phyloP scores from a whole-genome alignment of 2,797 vertebrate species.

The Potorous gilbertii region DNA sequence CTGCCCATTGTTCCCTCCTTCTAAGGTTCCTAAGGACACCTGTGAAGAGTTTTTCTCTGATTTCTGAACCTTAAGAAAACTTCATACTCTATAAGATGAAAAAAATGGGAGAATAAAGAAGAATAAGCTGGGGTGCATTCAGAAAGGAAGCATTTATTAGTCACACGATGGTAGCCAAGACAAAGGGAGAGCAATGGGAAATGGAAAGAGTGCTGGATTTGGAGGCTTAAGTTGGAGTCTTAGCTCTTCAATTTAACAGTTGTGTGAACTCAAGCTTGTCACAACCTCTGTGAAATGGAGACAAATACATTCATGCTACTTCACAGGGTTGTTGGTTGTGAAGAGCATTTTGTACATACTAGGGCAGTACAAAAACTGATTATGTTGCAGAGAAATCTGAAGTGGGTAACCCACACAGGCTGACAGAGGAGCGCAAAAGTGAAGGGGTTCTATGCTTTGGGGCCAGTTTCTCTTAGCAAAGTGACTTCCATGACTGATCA shows the following conservation, averaged over 20 bases:
- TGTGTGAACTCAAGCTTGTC: not conserved
- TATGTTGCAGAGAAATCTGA: not conserved
- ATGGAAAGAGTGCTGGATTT: not conserved
- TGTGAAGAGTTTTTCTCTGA: slow-evolving; percentile 20
- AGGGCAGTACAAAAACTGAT: not conserved
- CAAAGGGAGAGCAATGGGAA: not conserved
- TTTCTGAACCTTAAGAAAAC: slow-evolving; percentile 43
- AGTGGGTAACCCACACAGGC: not conserved
- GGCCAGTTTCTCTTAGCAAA: not conserved
- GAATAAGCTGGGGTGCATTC: not conserved
- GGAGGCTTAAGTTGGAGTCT: not conserved
- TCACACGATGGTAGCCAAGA: not conserved
- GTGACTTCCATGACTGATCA: not conserved
- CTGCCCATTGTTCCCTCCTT: not conserved
- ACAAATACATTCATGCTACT: not conserved
- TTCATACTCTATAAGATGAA: not conserved
- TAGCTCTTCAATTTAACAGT: not conserved
- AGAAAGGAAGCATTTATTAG: slow-evolving; percentile 32
- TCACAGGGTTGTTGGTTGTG: not conserved
- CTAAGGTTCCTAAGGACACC: not conserved
- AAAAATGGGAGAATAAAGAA: not conserved
- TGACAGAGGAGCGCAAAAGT: not conserved
- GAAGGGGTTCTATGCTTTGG: not conserved
- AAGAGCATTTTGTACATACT: not conserved
- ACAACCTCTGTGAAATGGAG: not conserved